Conservation (phyloP, 2,113 vertebrate genomes). For the Herpetotheres cachinnans region DNA sequence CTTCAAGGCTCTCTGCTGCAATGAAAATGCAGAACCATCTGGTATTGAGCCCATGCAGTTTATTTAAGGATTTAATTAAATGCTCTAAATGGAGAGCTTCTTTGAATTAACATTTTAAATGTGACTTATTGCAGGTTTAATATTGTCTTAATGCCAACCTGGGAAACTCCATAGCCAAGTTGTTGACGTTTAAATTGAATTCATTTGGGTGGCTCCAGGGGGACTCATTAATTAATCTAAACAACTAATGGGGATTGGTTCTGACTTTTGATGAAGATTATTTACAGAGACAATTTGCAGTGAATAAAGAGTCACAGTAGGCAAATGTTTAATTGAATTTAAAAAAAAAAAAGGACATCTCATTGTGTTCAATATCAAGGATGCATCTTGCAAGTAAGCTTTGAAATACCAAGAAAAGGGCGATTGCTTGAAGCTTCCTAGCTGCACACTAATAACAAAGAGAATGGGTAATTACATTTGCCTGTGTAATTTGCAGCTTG, state of each 20-base stretch:
- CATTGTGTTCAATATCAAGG: conserved; percentile 76
- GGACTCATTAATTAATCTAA: conserved; percentile 86
- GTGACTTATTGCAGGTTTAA: conserved; percentile 86
- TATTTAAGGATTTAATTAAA: conserved; percentile 93
- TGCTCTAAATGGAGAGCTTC: conserved; percentile 81
- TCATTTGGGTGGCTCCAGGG: conserved; percentile 81
- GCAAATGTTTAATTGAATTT: conserved; percentile 84
- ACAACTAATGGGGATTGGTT: conserved; percentile 83
- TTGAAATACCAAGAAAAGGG: conserved; percentile 72
- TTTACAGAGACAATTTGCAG: conserved; percentile 83
- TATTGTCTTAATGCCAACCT: conserved; percentile 81
- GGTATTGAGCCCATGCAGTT: conserved; percentile 79
- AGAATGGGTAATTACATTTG: conserved; percentile 72
- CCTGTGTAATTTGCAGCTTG: conserved; percentile 64
- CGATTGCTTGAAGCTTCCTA: conserved; percentile 60
- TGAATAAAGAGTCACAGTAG: conserved; percentile 84
- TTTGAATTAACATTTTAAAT: conserved; percentile 88
- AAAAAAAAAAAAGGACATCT: conserved; percentile 67
- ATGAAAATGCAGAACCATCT: conserved; percentile 78
- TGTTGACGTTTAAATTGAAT: conserved; percentile 83
- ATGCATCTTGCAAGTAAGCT: conserved; percentile 62
- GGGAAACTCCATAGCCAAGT: conserved; percentile 79
- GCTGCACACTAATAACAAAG: conserved; percentile 66
- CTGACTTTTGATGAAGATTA: conserved; percentile 86
- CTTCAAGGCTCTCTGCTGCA: conserved; percentile 66